phyloP scores from a whole-genome alignment of 2,888 invertebrate species.

The Periphyllus acericola region DNA sequence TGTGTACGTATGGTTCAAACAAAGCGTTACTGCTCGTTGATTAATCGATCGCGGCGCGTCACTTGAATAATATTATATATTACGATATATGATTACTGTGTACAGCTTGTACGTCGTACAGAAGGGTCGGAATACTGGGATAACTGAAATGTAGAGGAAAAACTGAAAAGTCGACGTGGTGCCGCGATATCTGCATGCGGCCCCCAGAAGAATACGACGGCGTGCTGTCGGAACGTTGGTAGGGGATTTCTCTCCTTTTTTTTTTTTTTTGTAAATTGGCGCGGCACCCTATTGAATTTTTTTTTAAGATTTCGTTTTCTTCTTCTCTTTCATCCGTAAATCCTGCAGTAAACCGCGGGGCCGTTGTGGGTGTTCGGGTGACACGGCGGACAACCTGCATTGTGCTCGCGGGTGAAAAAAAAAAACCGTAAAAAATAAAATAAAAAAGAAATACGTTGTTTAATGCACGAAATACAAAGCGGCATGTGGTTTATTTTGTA shows the following conservation, averaged over 20 bases:
- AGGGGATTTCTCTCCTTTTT: neutral
- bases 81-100: too few species aligned
- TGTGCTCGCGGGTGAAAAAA: conserved; percentile 11
- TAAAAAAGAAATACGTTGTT: conserved; percentile 13
- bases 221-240: neutral
- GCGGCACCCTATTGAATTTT: conserved; percentile 1
- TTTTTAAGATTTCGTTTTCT: neutral
- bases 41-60: neutral
- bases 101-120: too few species aligned
- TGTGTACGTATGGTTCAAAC: neutral
- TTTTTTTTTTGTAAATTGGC: conserved; percentile 25
- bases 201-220: neutral
- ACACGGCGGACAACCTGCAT: conserved; percentile 27
- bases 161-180: neutral
- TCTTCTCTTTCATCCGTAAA: conserved; percentile 32
- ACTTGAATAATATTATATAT: neutral
- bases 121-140: neutral
- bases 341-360: conserved; percentile 49
- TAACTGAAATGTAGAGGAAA: neutral
- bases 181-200: neutral
- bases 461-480: conserved; percentile 20
- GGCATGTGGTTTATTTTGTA: conserved; percentile 45
- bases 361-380: conserved; percentile 57
- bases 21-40: neutral
- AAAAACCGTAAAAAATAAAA: neutral